Base-by-base conservation (phyloP, 2,113 vertebrate genomes). In the Larimichthys polyactis region DNA sequence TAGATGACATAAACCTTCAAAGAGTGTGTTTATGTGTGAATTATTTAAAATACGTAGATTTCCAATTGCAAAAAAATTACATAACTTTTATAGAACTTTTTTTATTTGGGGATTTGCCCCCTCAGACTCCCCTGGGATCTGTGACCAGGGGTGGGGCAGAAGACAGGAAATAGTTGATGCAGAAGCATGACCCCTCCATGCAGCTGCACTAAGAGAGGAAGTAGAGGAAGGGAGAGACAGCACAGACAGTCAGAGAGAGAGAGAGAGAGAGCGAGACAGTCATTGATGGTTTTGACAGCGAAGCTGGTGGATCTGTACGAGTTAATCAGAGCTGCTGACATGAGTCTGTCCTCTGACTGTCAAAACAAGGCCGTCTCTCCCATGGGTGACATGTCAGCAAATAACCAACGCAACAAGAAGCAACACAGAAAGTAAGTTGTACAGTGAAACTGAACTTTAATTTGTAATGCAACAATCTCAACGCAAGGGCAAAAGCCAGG, bases 361-460 rank as follows among this genome's bases (percentile, higher is more conserved):
- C 88, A 87, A 71, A 91, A 87, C 76, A 90, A 83, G 75, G 69
- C 43, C 44, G 70, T 65, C n/a, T 36, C 79, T 82, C 91, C 91
- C 62, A 62, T 20, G 64, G 87, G 85, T 27, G 87, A 87, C 79
- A 93, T 93, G 93, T 92, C 91, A 36, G 89, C 89, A 55, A 87
- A 90, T 71, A 84, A 66, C 65, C 84, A 74, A 15, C 72, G 66
- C 85, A 90, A 82, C 81, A 82, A 85, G 81, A 88, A 20, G 29
- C 62, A 20, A 5, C 81, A 22, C 81, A 79, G 32, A 85, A 84
- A 87, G 95, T 95, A 92, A 96, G 94, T 91, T 32, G 22, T 49
- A 19, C 48, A 7, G 12, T 16, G 0, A 74, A 27, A 48, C 20
- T 64, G 3, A 51, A 48, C 32, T 75, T 49, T 6, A 51, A 27